Conservation (phyloP, 1,140 invertebrate genomes). For the Panagrolaimus sp. region DNA sequence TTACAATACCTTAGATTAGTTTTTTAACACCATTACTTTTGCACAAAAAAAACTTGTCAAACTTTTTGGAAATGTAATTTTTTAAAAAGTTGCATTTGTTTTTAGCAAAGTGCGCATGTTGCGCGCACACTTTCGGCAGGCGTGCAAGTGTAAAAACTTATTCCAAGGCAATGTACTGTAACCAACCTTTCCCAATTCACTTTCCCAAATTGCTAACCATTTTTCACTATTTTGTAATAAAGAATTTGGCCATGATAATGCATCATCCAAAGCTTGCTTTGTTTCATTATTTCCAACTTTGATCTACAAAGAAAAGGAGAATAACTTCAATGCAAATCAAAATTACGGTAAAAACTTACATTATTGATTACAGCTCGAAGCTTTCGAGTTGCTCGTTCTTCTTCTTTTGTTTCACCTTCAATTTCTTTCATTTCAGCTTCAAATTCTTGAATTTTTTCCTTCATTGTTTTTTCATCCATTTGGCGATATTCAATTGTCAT, state of each 20-base stretch:
- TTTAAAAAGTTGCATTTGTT: too few relatives aligned
- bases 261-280: neutral
- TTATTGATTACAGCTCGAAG: neutral
- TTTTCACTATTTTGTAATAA: neutral
- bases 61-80: too few relatives aligned
- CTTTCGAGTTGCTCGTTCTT: neutral
- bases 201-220: conserved; percentile 13
- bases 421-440: conserved; percentile 8
- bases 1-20: too few relatives aligned
- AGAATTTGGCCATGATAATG: conserved; percentile 1
- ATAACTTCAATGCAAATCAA: neutral
- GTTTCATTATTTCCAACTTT: neutral
- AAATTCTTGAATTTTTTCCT: neutral
- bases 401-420: neutral
- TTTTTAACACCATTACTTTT: too few relatives aligned
- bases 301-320: neutral
- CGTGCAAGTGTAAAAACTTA: too few relatives aligned
- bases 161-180: too few relatives aligned
- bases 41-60: too few relatives aligned
- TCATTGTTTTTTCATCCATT: too few relatives aligned
- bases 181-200: conserved; percentile 2
- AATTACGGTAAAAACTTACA: neutral
- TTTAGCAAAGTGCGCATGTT: too few relatives aligned
- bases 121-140: too few relatives aligned
- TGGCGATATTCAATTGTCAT: too few relatives aligned